Evolutionary conservation across 1,140 invertebrate genomes (phyloP).

Genomic region (Drosophila guanche): DNA sequence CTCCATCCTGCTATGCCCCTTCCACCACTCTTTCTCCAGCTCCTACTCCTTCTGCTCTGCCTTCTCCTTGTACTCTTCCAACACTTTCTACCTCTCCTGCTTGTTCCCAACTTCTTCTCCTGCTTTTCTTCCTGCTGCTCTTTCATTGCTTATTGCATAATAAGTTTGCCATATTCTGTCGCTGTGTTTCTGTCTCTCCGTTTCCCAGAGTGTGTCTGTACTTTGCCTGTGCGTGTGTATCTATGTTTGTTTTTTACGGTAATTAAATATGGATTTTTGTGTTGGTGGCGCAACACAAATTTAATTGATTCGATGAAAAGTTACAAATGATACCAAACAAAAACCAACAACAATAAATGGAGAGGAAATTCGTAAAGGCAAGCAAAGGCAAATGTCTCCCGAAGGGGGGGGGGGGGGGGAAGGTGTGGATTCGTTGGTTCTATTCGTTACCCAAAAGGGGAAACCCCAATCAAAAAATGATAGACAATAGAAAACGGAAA

Average conservation of each 20-base stretch:
- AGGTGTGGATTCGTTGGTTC: too few relatives aligned
- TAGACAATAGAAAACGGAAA: too few relatives aligned
- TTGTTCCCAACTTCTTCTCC: background rate
- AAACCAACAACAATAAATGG: background rate
- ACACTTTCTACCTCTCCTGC: background rate
- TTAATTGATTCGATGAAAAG: conserved; percentile 47
- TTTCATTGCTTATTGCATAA: conserved; percentile 60
- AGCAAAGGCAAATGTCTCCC: too few relatives aligned
- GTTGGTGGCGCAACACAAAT: conserved; percentile 32
- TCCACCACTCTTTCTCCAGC: background rate
- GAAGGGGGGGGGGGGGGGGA: too few relatives aligned
- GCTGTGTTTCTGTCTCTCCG: conserved; percentile 22
- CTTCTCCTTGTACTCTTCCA: background rate
- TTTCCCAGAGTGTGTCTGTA: background rate
- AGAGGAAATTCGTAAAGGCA: background rate
- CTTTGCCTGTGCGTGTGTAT: conserved; percentile 2
- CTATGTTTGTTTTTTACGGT: conserved; percentile 25
- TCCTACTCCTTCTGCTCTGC: background rate
- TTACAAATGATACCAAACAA: conserved; percentile 40
- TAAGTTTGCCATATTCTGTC: conserved; percentile 65
- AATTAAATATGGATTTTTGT: conserved; percentile 68
- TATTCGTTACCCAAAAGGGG: too few relatives aligned
- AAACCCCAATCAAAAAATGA: too few relatives aligned
- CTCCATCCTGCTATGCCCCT: too few relatives aligned
- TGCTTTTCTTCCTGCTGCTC: conserved; percentile 10